Base-by-base conservation (phyloP, 2,888 invertebrate species). In the Oscheius sp. region DNA sequence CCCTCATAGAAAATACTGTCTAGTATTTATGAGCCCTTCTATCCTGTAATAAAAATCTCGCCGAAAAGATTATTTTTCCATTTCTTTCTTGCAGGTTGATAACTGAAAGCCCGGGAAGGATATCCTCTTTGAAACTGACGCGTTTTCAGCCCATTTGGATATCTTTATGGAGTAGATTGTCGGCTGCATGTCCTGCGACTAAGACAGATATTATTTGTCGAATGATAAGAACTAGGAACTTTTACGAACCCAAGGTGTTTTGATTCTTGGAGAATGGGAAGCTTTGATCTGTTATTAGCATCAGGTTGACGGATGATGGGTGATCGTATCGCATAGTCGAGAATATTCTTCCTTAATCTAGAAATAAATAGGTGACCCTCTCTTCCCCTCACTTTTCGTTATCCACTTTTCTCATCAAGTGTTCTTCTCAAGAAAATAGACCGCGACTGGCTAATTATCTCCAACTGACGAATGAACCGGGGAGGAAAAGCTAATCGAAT, bases 51-150 rank as follows among this genome's bases (percentile, higher is more conserved):
- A 52, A 52, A 52, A 27, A 48, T 20, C 52, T 12, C n/a, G 29
- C 4, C 29, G n/a, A 20, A 46, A 46, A 37, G 15, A 37, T 0
- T 37, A 37, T 37, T 8, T 10, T 37, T 37, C 37, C 6, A 37
- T 15, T 37, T 15, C 8, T 37, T 17, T 42, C 42, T 20, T 42
- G 12, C 12, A 17, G 12, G 15, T 37, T 42, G 12, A 42, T n/a
- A n/a, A n/a, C n/a, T n/a, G n/a, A n/a, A n/a, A n/a, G n/a, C n/a
- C n/a, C n/a, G n/a, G n/a, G n/a, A 42, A 42, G 55, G 55, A 55
- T 55, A 34, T 55, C 55, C 55, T 55, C 5, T 55, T 20, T 15
- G n/a, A n/a, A n/a, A n/a, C 17, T 55, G 55, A 55, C 55, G 55
- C 55, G 34, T 20, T 20, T 10, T 6, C 23, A 5, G 3, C 33